Percentiles rank a stretch among this genome's conserved stretches.
Conservation (phyloP, 2,888 invertebrate genomes). For the Leptinotarsa peninsularis region DNA sequence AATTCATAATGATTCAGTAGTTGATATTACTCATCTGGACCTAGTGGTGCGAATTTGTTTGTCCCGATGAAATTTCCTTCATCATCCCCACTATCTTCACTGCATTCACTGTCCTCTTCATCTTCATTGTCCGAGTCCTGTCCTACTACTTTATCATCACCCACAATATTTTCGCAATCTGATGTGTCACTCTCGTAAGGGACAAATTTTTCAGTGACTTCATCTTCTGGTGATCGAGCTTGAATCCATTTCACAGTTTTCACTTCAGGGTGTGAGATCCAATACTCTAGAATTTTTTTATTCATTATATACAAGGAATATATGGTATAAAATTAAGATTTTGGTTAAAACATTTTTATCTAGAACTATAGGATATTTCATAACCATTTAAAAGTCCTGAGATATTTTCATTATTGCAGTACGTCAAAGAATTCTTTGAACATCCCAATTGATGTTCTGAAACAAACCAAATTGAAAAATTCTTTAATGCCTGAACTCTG, state of each 20-base stretch:
- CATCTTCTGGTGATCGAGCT: slow-evolving; percentile 66
- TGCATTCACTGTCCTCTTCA: slow-evolving; percentile 41
- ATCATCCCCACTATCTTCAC: slow-evolving; percentile 41
- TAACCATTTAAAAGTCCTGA: no score
- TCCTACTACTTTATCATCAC: slow-evolving; percentile 20
- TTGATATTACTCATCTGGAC: slow-evolving; percentile 38
- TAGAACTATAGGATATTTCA: no score
- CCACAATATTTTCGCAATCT: slow-evolving; percentile 39
- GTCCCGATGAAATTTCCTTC: slow-evolving; percentile 33
- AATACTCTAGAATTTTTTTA: slow-evolving; percentile 67
- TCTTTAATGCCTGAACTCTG: no score
- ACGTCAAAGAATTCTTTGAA: no score
- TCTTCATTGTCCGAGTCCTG: slow-evolving; percentile 26
- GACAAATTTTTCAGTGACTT: slow-evolving; percentile 31
- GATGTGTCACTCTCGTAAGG: slow-evolving; percentile 38
- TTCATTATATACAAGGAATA: no score
- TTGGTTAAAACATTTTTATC: no score
- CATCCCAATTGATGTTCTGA: no score
- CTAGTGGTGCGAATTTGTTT: slow-evolving; percentile 54
- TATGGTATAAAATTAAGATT: no score
- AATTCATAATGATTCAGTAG: background rate
- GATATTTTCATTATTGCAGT: no score
- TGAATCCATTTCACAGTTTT: slow-evolving; percentile 77
- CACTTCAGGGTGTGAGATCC: slow-evolving; percentile 73
- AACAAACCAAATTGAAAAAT: no score